Conservation (phyloP, 2,797 vertebrate species). For the Muraenolepis orangiensis region DNA sequence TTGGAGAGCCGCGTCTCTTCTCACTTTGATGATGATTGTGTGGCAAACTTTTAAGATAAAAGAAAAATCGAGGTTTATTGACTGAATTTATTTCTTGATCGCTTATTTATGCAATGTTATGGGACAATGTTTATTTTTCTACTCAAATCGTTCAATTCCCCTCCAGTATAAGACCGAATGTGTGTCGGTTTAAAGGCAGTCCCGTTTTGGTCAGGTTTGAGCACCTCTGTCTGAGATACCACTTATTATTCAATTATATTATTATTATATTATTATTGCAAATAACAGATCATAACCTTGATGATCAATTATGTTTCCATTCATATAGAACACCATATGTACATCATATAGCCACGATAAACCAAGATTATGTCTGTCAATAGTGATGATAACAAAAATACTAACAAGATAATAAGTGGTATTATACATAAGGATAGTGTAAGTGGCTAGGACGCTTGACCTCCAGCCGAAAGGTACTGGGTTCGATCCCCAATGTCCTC, state of each 20-base stretch:
- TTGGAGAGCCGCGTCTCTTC: conserved; percentile 53
- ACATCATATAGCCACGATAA: background rate
- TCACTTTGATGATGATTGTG: conserved; percentile 69
- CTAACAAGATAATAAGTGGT: background rate
- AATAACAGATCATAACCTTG: background rate
- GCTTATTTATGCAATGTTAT: conserved; percentile 80
- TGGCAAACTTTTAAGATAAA: conserved; percentile 57
- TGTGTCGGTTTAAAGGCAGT: conserved; percentile 54
- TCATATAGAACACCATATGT: background rate
- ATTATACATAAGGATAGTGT: background rate
- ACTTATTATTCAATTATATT: background rate
- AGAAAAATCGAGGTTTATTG: conserved; percentile 57
- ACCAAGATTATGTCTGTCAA: background rate
- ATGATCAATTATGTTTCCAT: background rate
- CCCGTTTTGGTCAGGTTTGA: conserved; percentile 53
- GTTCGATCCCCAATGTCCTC: background rate
- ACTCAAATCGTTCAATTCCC: conserved; percentile 69
- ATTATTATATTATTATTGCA: background rate
- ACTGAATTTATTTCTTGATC: conserved; percentile 74
- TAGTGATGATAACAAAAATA: background rate
- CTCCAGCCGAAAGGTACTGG: background rate
- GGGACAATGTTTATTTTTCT: conserved; percentile 83
- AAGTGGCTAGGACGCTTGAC: background rate
- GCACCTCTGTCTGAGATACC: conserved; percentile 29
- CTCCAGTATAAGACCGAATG: conserved; percentile 67